Evolutionary conservation across 1,140 invertebrate genomes (phyloP), one percentile per base, ranked within the genome.

Genomic region (Latrodectus geometricus): DNA sequence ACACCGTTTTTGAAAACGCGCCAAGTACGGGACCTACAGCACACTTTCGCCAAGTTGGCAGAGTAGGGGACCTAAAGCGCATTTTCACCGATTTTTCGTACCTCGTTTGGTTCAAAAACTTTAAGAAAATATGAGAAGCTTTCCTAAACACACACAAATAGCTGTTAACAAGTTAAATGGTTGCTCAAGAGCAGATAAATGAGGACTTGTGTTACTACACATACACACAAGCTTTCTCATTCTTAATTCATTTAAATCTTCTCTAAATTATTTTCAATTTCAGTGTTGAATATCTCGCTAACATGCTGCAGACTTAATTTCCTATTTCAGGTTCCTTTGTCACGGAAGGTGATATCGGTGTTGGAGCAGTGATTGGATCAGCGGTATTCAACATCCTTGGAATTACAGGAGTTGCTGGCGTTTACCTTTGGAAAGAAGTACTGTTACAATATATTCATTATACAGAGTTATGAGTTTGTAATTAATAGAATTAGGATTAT

Each of bases 311-410:
- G 50, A 21, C 61, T 17, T 61, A 77, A 56, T 70, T 61, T 77
- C 11, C 15, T 79, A n/a, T 92, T 21, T 90, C 92, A 50, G 93
- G 93, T n/a, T 93, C 93, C 20, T 97, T 97, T 90, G 95, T 96
- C 0, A 94, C 95, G 0, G 91, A 95, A 74, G 95, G 95, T 0
- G 95, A 96, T 88, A 94, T 96, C 89, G 96, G 96, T 0, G 87
- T 88, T 23, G 89, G 96, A 0, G 96, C 96, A 2, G 96, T 97
- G 5, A 95, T 97, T 0, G 96, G 96, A 0, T 96, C 95, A 0
- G 95, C 96, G 0, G 94, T 97, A 77, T 97, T 97, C 89, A 97
- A 98, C 89, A 95, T 96, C 0, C 93, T 97, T 23, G 96, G 95
- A 65, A 96, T 97, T 0, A 95, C 95, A 0, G 95, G 96, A 9